Conservation (phyloP, 2,888 invertebrate genomes). For the Rhagophthalmus giganteus region DNA sequence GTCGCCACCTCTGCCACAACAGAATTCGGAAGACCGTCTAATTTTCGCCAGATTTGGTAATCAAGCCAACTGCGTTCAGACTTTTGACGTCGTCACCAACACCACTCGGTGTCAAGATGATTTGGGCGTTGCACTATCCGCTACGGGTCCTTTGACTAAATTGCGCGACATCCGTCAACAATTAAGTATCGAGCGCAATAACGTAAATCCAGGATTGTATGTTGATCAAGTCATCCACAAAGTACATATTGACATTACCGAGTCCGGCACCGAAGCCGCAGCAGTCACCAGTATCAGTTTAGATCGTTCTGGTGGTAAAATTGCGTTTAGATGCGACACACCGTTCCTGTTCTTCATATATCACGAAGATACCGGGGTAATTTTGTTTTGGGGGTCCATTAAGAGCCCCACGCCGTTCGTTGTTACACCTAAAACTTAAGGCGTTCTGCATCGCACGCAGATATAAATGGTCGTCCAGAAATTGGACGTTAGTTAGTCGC, state of each 20-base stretch:
- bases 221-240: constrained; percentile 68
- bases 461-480: too few relatives aligned
- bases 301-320: constrained; percentile 60
- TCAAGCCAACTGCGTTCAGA: constrained; percentile 41
- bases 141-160: constrained; percentile 31
- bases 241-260: constrained; percentile 66
- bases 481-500: too few relatives aligned
- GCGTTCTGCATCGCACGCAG: neutral
- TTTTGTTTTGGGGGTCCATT: constrained; percentile 73
- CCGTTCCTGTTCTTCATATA: constrained; percentile 77
- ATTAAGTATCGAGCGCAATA: constrained; percentile 45
- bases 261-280: constrained; percentile 72
- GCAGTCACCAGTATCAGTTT: constrained; percentile 66
- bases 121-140: neutral
- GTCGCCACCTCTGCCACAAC: neutral
- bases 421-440: neutral
- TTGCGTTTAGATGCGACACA: constrained; percentile 63
- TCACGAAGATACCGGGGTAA: constrained; percentile 65
- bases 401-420: constrained; percentile 58
- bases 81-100: constrained; percentile 42
- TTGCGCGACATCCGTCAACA: constrained; percentile 44
- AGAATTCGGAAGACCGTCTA: constrained; percentile 11
- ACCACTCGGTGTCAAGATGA: constrained; percentile 28
- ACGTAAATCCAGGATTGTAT: constrained; percentile 63
- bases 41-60: constrained; percentile 41